phyloP scores from a whole-genome alignment of 1,140 invertebrate genomes.

The Telenomus remus region DNA sequence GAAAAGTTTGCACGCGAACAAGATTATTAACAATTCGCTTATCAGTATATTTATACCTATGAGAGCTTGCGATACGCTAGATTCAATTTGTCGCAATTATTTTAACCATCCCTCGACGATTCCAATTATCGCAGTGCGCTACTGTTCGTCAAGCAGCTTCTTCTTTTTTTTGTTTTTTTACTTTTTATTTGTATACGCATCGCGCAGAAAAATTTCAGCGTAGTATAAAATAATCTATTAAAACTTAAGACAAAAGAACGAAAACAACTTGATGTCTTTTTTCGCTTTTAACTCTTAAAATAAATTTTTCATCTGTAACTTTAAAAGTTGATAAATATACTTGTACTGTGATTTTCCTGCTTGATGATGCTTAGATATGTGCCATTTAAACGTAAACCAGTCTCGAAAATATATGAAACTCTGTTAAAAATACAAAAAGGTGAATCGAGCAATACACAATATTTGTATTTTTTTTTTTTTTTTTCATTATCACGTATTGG shows the following conservation, averaged over 20 bases:
- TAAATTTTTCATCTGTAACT: not conserved
- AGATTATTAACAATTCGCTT: slow-evolving; percentile 46
- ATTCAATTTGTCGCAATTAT: slow-evolving; percentile 14
- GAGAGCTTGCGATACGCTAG: slow-evolving; percentile 2
- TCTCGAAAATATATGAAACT: slow-evolving; percentile 18
- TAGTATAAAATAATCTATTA: not conserved
- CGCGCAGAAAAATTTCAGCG: slow-evolving; percentile 27
- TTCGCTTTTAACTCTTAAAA: too few relatives aligned
- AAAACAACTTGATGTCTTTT: too few relatives aligned
- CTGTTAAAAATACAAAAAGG: slow-evolving; percentile 9
- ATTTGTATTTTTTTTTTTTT: not conserved
- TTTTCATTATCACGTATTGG: slow-evolving; percentile 28
- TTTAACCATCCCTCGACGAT: slow-evolving; percentile 12
- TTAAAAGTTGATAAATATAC: not conserved
- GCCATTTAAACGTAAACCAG: slow-evolving; percentile 7
- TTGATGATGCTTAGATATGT: slow-evolving; percentile 34
- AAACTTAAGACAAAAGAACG: not conserved
- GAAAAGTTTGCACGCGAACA: slow-evolving; percentile 27
- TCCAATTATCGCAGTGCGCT: slow-evolving; percentile 4
- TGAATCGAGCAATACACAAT: slow-evolving; percentile 9
- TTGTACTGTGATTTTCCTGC: slow-evolving; percentile 19
- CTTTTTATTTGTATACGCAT: too few relatives aligned
- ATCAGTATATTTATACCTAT: slow-evolving; percentile 14
- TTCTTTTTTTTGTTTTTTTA: not conserved
- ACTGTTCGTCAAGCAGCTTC: slow-evolving; percentile 21